phyloP scores from a whole-genome alignment of 2,113 vertebrate species.

The Athene cunicularia region DNA sequence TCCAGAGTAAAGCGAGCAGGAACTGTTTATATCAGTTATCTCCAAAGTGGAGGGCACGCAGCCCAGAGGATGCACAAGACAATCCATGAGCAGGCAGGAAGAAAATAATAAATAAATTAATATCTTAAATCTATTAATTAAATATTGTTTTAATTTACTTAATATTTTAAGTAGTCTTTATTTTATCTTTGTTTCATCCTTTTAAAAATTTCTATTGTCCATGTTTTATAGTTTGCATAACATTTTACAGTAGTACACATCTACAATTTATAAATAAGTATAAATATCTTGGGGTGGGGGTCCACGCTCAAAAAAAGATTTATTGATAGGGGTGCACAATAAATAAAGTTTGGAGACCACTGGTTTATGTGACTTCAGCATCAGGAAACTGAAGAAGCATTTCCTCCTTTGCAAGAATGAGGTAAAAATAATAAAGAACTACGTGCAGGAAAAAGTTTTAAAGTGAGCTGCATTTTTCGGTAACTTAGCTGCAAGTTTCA shows the following conservation, averaged over 20 bases:
- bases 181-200: not conserved
- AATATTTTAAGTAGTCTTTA: not conserved
- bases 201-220: not conserved
- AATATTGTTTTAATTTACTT: no score
- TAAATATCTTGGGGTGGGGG: not conserved
- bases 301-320: not conserved
- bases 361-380: not conserved
- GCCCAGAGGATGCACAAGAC: not conserved
- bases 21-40: not conserved
- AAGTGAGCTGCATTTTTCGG: not conserved
- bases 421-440: not conserved
- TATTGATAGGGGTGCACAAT: not conserved
- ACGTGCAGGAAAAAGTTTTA: not conserved
- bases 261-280: not conserved
- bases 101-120: not conserved
- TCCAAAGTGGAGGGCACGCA: not conserved
- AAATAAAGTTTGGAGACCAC: not conserved
- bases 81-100: not conserved
- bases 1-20: not conserved
- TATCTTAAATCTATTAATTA: not conserved
- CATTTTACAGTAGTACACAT: not conserved
- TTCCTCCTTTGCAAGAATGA: not conserved
- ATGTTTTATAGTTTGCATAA: not conserved
- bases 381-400: not conserved
- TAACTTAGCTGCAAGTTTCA: not conserved